Evolutionary conservation across 2,888 invertebrate genomes (phyloP).

Genomic region (Lucinisca nassula): DNA sequence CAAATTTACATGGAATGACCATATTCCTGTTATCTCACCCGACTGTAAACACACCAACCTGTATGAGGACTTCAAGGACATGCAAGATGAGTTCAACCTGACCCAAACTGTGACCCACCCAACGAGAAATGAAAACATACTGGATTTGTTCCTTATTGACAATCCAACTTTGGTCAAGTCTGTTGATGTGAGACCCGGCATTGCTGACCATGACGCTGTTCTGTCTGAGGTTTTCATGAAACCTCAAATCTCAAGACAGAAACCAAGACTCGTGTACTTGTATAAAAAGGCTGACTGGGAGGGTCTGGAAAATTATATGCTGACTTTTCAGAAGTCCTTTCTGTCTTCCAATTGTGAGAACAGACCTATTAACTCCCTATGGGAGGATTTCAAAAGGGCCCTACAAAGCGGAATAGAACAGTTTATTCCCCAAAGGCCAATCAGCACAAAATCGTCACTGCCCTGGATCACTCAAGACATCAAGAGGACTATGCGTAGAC

Average conservation of each 20-base stretch:
- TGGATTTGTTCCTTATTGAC: not conserved
- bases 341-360: not conserved
- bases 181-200: not conserved
- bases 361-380: not conserved
- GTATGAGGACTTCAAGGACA: not conserved
- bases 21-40: not conserved
- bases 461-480: no score
- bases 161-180: not conserved
- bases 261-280: slow-evolving; percentile 2
- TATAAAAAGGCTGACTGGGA: slow-evolving; percentile 29
- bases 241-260: not conserved
- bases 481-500: not conserved
- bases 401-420: not conserved
- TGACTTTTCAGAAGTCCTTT: slow-evolving; percentile 15
- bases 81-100: not conserved
- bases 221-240: not conserved
- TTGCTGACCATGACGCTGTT: not conserved
- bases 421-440: not conserved
- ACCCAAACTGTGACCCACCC: not conserved
- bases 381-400: slow-evolving; percentile 5
- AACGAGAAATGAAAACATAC: not conserved
- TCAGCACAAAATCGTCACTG: not conserved
- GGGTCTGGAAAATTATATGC: slow-evolving; percentile 1
- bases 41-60: not conserved
- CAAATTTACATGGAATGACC: not conserved